Base-by-base conservation (phyloP, 1,140 invertebrate species). In the Melipona quadrifasciata region DNA sequence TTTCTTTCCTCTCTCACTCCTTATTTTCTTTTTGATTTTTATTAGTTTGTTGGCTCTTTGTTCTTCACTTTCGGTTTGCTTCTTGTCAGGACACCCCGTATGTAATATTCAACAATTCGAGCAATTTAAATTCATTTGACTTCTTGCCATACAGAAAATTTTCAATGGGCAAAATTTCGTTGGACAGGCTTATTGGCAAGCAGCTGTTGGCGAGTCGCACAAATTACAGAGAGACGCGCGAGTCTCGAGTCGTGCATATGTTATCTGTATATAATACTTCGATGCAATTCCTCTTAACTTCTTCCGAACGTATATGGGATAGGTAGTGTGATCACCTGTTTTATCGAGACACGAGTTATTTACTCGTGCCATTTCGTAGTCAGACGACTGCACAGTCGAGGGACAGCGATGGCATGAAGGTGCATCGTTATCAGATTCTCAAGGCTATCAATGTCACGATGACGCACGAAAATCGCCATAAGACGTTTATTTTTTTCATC, bases 271-370 rank as follows among this genome's bases (percentile, higher is more conserved):
- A 24, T 8, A 6, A 47, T 47, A 10, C 39, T 68, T 21, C 21
- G 31, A 24, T 39, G 34, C 67, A 34, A 73, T 73, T 73, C 71
- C 24, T 73, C 71, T 73, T 27, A 53, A 27, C 19, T 31, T n/a
- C n/a, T 24, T 34, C 17, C 51, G 65, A 79, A 72, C 79, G n/a
- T 65, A 67, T 55, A 34, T 19, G 58, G 71, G 80, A 34, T 55
- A 39, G 39, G 57, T 47, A 39, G 58, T n/a, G 71, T 19, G 71
- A 82, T 82, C 80, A 75, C 71, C 71, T 82, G 71, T 82, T 47
- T 82, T 68, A 61, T 61, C 51, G 73, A 51, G 53, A 77, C 61
- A 47, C 73, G 39, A 47, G 16, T 65, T 65, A 68, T 68, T 68
- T 68, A 68, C 34, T 34, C 71, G n/a, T 81, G 39, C 55, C 71